A percentile compares a stretch with the other conserved stretches of the same genome.
These are phyloP conservation scores for Carcina quercana DNA, from an alignment of 2,888 invertebrate genomes.

Conservation along the genomic window DNA sequence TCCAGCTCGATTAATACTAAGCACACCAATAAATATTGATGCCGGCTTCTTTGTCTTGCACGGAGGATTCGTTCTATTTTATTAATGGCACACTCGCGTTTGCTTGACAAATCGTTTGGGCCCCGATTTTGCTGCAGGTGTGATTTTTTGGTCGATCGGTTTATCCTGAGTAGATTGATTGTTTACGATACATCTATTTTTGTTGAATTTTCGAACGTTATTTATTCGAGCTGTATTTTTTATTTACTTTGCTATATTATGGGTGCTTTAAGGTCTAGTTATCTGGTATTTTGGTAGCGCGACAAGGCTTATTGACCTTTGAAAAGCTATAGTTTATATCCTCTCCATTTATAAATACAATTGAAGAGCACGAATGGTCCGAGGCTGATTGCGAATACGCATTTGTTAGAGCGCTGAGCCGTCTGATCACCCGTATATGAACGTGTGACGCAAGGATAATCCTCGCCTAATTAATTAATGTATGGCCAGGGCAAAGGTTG, in stretches of 20 bases:
- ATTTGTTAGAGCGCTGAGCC: constrained; percentile 15
- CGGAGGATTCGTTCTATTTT: constrained; percentile 61
- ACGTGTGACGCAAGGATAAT: constrained; percentile 31
- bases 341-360: too few species aligned
- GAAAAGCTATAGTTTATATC: too few species aligned
- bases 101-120: constrained; percentile 50
- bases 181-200: too few species aligned
- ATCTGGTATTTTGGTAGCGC: neutral
- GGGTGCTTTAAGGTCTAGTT: too few species aligned
- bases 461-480: constrained; percentile 34
- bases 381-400: constrained; percentile 5
- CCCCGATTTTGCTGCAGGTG: constrained; percentile 10
- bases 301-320: neutral
- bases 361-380: constrained; percentile 1
- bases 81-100: constrained; percentile 64
- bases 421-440: constrained; percentile 29
- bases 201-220: too few species aligned
- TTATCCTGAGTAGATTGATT: too few species aligned
- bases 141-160: constrained; percentile 8
- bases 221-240: too few species aligned
- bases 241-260: too few species aligned
- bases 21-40: constrained; percentile 72
- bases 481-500: constrained; percentile 23
- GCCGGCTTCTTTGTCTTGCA: constrained; percentile 67
- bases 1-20: constrained; percentile 69